Percentiles rank a stretch among this genome's conserved stretches.
phyloP scores from a whole-genome alignment of 2,113 vertebrate species.

The Siniperca knerii region DNA sequence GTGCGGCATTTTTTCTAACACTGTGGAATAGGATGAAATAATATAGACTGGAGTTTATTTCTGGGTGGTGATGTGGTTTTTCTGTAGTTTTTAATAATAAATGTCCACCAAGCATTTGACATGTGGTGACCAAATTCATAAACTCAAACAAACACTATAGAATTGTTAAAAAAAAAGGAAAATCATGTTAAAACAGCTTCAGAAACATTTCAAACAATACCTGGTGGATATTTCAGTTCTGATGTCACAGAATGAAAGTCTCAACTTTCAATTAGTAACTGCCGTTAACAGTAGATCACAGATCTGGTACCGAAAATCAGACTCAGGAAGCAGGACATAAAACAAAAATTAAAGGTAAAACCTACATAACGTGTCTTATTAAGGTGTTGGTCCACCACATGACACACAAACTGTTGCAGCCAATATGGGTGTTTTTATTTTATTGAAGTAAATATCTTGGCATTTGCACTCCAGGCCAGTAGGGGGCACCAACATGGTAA shows the following conservation, averaged over 20 bases:
- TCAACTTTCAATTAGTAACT: not conserved
- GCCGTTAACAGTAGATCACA: not conserved
- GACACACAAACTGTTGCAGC: too few species aligned
- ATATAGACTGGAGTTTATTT: constrained; percentile 17
- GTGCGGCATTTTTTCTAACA: constrained; percentile 7
- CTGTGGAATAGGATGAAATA: constrained; percentile 30
- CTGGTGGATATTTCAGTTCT: not conserved
- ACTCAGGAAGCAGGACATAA: not conserved
- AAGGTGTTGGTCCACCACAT: not conserved
- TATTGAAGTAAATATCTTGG: not conserved
- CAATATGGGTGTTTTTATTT: too few species aligned
- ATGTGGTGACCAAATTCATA: not conserved
- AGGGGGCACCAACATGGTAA: too few species aligned
- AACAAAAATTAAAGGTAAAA: not conserved
- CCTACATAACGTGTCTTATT: not conserved
- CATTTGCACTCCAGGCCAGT: not conserved
- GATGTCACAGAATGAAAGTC: not conserved
- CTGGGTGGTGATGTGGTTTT: constrained; percentile 32
- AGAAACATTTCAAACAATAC: not conserved
- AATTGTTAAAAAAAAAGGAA: not conserved
- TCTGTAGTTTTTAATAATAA: constrained; percentile 19
- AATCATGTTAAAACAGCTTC: not conserved
- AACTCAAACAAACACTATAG: not conserved
- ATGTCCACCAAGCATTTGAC: constrained; percentile 1
- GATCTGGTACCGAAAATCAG: not conserved